Evolutionary conservation across 2,888 invertebrate species (phyloP).

Genomic region (Drosophila mercatorum): DNA sequence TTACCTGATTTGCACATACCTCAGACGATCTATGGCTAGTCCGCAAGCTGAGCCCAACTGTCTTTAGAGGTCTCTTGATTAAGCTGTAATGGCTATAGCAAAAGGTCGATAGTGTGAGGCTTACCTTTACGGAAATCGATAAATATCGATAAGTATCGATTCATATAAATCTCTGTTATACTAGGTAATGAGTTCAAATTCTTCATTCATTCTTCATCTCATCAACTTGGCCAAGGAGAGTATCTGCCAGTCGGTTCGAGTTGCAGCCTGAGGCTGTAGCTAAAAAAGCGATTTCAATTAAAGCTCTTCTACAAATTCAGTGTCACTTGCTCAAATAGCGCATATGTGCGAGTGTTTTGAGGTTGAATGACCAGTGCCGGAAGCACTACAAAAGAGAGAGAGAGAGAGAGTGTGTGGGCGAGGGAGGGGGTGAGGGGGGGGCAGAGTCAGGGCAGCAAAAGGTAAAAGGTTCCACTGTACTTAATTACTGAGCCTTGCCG

Average conservation of each 20-base stretch:
- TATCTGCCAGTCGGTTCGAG: not conserved
- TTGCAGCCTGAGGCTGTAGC: not conserved
- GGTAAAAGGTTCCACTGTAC: conserved; percentile 26
- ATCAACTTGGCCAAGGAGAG: not conserved
- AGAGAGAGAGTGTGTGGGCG: too few relatives aligned
- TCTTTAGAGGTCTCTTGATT: too few relatives aligned
- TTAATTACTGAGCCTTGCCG: conserved; percentile 63
- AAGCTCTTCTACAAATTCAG: conserved; percentile 27
- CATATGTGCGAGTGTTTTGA: conserved; percentile 6
- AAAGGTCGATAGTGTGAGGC: not conserved
- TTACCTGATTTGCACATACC: not conserved
- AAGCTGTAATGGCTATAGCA: too few relatives aligned
- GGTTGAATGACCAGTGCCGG: conserved; percentile 58
- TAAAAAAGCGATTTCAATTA: conserved; percentile 59
- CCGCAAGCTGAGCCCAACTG: not conserved
- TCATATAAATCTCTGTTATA: too few relatives aligned
- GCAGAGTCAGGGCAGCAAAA: not conserved
- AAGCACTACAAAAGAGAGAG: conserved; percentile 28
- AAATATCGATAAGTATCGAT: not conserved
- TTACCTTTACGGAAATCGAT: not conserved
- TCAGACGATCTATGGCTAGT: not conserved
- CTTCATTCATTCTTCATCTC: too few relatives aligned
- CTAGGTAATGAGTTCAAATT: too few relatives aligned
- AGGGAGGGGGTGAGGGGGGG: not conserved
- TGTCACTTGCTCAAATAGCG: conserved; percentile 22